Conservation (phyloP, 2,888 invertebrate genomes). For the Drosophila quasianomalipes region DNA sequence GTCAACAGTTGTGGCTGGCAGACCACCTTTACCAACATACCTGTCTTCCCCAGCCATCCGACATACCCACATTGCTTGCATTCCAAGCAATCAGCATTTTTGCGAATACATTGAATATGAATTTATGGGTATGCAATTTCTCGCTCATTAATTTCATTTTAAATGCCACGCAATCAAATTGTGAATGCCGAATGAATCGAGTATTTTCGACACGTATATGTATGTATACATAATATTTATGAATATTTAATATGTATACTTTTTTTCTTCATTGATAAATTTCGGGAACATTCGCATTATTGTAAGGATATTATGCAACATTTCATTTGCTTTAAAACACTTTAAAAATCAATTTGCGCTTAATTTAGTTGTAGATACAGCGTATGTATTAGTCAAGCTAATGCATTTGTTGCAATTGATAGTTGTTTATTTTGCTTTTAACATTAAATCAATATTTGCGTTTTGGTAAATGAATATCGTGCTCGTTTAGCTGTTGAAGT, state of each 20-base stretch:
- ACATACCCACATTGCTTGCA: neutral
- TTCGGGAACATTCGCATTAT: neutral
- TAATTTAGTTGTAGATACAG: neutral
- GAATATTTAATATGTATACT: neutral
- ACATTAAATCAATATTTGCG: slow-evolving; percentile 39
- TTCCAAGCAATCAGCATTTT: slow-evolving; percentile 53
- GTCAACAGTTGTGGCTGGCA: slow-evolving; percentile 65
- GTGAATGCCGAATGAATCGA: neutral
- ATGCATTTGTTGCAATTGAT: neutral
- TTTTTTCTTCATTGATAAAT: neutral
- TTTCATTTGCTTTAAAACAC: neutral
- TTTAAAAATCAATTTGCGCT: neutral
- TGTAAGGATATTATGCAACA: neutral
- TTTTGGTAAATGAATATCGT: neutral
- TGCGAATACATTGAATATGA: slow-evolving; percentile 40
- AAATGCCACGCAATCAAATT: slow-evolving; percentile 12
- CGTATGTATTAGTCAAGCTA: slow-evolving; percentile 1
- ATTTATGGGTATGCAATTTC: slow-evolving; percentile 53
- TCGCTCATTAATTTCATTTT: slow-evolving; percentile 64
- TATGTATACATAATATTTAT: too few species aligned
- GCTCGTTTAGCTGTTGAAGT: neutral
- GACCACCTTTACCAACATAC: neutral
- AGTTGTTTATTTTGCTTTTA: slow-evolving; percentile 12
- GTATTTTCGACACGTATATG: neutral
- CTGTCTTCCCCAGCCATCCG: neutral